Conservation (phyloP, 2,888 invertebrate genomes). For the Scelioninae gen. 2 region DNA sequence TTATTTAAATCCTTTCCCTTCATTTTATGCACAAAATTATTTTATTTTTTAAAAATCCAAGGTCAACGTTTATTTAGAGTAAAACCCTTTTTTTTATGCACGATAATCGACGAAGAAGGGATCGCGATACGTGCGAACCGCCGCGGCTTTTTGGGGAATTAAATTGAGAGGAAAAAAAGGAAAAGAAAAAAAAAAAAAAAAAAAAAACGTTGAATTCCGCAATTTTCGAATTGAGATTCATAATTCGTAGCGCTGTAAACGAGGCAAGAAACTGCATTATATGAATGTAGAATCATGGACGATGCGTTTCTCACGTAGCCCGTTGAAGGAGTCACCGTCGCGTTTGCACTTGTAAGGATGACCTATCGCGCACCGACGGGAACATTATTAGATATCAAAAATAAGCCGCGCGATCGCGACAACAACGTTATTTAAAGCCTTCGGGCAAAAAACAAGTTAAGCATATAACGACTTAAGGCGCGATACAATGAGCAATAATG, state of each 20-base stretch:
- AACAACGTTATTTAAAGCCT: constrained; percentile 48
- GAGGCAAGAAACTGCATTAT: constrained; percentile 41
- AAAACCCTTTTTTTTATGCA: too few species aligned
- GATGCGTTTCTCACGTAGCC: constrained; percentile 42
- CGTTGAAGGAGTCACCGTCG: constrained; percentile 27
- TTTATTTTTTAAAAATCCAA: too few species aligned
- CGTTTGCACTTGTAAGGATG: constrained; percentile 40
- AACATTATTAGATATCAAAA: constrained; percentile 49
- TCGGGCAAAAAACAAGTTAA: constrained; percentile 31
- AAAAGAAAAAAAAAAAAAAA: too few species aligned
- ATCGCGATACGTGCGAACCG: too few species aligned
- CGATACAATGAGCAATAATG: constrained; percentile 21
- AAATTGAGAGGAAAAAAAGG: too few species aligned
- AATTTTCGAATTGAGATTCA: constrained; percentile 22
- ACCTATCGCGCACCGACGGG: constrained; percentile 43
- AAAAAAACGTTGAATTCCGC: neutral
- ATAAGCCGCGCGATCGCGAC: constrained; percentile 49
- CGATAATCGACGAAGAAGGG: too few species aligned
- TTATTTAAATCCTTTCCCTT: too few species aligned
- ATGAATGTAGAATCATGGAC: constrained; percentile 35
- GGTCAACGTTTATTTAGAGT: too few species aligned
- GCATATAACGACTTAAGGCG: constrained; percentile 15
- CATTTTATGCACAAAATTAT: too few species aligned
- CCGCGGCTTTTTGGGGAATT: too few species aligned
- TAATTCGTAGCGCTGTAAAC: constrained; percentile 16